These are phyloP conservation scores for Microchrysa polita DNA, from an alignment of 2,888 invertebrate genomes.

Conservation along the genomic window DNA sequence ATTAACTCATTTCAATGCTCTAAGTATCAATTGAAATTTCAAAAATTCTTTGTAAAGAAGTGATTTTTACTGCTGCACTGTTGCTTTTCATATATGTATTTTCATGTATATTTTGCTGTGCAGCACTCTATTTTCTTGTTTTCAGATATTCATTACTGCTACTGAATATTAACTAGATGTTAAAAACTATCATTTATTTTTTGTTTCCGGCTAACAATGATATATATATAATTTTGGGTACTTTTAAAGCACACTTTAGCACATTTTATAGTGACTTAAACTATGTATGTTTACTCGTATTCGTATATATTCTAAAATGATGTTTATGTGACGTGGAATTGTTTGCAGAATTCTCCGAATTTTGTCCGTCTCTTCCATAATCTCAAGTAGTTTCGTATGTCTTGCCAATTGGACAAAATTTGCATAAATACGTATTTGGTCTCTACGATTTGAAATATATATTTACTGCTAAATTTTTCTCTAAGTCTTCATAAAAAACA, in stretches of 20 bases:
- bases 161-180: constrained; percentile 7
- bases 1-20: not conserved
- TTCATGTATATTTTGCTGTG: not conserved
- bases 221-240: not conserved
- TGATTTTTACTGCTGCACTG: not conserved
- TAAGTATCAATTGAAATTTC: not conserved
- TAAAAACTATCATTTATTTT: not conserved
- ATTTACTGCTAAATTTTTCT: not conserved
- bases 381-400: not conserved
- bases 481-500: constrained; percentile 38
- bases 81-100: not conserved
- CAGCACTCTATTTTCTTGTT: constrained; percentile 1
- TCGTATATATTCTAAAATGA: constrained; percentile 19
- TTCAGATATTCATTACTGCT: constrained; percentile 15
- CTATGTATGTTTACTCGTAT: not conserved
- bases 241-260: constrained; percentile 23
- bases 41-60: not conserved
- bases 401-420: not conserved
- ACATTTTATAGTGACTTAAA: not conserved
- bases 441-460: constrained; percentile 1
- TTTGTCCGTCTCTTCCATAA: not conserved
- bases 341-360: constrained; percentile 3
- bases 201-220: not conserved
- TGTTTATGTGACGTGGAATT: constrained; percentile 7
- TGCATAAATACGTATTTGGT: not conserved